phyloP scores from a whole-genome alignment of 2,113 vertebrate species.

The Vulpes vulpes region DNA sequence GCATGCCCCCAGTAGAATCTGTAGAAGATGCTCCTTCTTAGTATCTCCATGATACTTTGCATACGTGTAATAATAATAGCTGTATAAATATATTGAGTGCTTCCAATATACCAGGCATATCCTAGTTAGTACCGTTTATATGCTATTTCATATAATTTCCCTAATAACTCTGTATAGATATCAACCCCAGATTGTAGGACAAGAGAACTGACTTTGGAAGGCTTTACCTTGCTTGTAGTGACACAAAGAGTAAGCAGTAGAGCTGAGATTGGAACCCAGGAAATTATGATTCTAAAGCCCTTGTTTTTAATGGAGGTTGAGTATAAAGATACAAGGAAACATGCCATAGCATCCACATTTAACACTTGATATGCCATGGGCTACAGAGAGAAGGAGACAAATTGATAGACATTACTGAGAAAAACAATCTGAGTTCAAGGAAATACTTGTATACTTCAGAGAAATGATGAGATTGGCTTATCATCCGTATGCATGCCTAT shows the following conservation, averaged over 20 bases:
- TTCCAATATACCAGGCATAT: neutral
- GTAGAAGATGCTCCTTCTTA: neutral
- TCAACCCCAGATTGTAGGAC: neutral
- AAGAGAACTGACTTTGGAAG: neutral
- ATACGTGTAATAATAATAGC: neutral
- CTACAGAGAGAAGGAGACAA: neutral
- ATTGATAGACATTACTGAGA: neutral
- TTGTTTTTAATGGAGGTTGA: neutral
- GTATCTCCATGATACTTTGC: neutral
- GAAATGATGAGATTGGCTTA: neutral
- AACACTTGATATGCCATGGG: neutral
- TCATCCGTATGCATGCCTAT: neutral
- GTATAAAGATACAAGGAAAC: neutral
- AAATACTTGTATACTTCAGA: neutral
- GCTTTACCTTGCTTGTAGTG: neutral
- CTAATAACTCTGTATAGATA: neutral
- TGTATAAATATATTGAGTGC: neutral
- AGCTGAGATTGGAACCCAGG: neutral
- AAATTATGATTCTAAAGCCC: neutral
- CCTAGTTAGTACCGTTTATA: neutral
- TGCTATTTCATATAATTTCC: neutral
- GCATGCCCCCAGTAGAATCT: neutral
- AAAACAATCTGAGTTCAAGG: neutral
- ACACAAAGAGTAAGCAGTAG: neutral
- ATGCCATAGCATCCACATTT: neutral